These are phyloP conservation scores for Wiebesia pumilae DNA, from an alignment of 1,140 invertebrate genomes.

Conservation along the genomic window DNA sequence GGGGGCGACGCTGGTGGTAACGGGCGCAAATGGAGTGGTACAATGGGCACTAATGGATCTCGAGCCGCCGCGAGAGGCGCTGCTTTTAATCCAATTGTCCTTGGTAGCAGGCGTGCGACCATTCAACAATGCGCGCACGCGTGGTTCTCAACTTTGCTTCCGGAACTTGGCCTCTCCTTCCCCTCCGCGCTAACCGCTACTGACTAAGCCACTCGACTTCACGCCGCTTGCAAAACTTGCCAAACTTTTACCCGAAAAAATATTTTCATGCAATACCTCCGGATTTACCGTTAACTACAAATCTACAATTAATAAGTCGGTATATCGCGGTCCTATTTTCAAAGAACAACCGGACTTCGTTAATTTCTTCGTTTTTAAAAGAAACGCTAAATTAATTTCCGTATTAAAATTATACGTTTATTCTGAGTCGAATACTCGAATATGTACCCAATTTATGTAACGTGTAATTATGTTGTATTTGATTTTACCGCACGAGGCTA, in stretches of 20 bases:
- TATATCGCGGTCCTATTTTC: too few relatives aligned
- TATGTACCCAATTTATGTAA: too few relatives aligned
- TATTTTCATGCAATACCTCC: background rate
- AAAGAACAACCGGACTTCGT: too few relatives aligned
- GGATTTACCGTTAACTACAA: too few relatives aligned
- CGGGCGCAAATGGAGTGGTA: slow-evolving; percentile 73
- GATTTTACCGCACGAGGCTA: too few relatives aligned
- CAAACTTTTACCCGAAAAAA: background rate
- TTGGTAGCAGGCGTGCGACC: slow-evolving; percentile 61
- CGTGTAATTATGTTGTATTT: too few relatives aligned
- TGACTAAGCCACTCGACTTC: background rate
- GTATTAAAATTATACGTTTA: too few relatives aligned
- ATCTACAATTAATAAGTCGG: too few relatives aligned
- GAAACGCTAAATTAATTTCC: too few relatives aligned
- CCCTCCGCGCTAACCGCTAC: too few relatives aligned
- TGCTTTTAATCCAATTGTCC: slow-evolving; percentile 77
- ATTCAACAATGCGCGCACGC: background rate
- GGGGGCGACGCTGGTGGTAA: slow-evolving; percentile 60
- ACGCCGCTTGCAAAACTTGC: background rate
- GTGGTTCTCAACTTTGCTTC: slow-evolving; percentile 38
- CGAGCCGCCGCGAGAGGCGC: slow-evolving; percentile 74
- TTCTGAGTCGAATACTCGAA: too few relatives aligned
- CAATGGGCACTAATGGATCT: slow-evolving; percentile 76
- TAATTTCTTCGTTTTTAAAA: too few relatives aligned
- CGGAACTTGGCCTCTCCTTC: slow-evolving; percentile 27